A percentile compares a stretch with the other conserved stretches of the same genome.
Conservation (phyloP, 2,888 invertebrate genomes). For the Molorchus minor region DNA sequence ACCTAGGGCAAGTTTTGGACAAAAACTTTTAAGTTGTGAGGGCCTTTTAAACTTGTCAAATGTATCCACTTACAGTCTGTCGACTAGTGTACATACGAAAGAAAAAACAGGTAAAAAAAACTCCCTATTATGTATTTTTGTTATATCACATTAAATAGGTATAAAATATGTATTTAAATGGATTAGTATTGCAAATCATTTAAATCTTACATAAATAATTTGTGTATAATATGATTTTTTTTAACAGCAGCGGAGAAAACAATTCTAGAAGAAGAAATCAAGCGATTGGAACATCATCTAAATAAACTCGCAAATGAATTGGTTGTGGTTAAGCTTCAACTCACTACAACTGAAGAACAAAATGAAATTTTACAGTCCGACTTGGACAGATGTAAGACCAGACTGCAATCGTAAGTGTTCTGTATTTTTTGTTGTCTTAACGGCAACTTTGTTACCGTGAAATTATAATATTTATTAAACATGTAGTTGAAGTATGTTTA, state of each 20-base stretch:
- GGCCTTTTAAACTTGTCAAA: slow-evolving; percentile 45
- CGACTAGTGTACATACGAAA: slow-evolving; percentile 36
- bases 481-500: too few species aligned
- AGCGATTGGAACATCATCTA: slow-evolving; percentile 48
- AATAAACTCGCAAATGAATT: slow-evolving; percentile 47
- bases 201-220: background rate
- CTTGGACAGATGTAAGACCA: slow-evolving; percentile 43
- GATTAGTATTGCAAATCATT: background rate
- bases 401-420: slow-evolving; percentile 43
- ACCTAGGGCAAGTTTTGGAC: slow-evolving; percentile 48
- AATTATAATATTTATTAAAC: too few species aligned
- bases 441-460: too few species aligned
- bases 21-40: slow-evolving; percentile 43
- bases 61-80: slow-evolving; percentile 45
- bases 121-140: background rate
- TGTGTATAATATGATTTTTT: slow-evolving; percentile 6
- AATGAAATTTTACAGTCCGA: slow-evolving; percentile 50
- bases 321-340: slow-evolving; percentile 44
- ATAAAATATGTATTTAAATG: background rate
- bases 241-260: slow-evolving; percentile 40
- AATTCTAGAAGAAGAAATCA: slow-evolving; percentile 46
- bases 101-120: slow-evolving; percentile 30
- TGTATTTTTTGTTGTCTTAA: background rate
- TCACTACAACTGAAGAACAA: slow-evolving; percentile 49
- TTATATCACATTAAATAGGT: too few species aligned